Evolutionary conservation across 2,113 vertebrate genomes (phyloP).

Genomic region (Acrocephalus arundinaceus): DNA sequence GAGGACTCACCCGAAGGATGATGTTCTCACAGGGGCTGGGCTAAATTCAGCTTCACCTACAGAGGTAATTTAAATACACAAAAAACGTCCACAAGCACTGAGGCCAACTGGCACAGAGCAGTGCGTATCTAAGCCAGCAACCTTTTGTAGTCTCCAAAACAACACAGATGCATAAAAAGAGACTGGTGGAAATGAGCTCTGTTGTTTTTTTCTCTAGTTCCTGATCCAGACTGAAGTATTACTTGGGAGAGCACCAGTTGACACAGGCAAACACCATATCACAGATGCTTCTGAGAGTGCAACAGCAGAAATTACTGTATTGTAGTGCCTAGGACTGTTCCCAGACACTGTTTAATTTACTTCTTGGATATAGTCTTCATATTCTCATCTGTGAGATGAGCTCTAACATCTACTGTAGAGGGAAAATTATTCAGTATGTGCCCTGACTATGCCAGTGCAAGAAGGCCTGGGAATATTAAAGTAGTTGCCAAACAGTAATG

Average conservation of each 20-base stretch:
- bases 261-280: not conserved
- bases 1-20: not conserved
- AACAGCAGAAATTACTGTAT: not conserved
- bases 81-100: not conserved
- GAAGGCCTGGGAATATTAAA: conserved; percentile 17
- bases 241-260: not conserved
- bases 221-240: not conserved
- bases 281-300: conserved; percentile 4
- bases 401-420: not conserved
- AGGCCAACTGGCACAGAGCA: not conserved
- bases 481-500: conserved; percentile 18
- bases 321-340: conserved; percentile 1
- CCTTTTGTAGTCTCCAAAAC: not conserved
- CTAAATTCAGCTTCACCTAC: not conserved
- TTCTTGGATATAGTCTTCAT: not conserved
- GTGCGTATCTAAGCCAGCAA: not conserved
- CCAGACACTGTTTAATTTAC: conserved; percentile 39
- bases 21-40: not conserved
- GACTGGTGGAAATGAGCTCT: not conserved
- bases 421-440: not conserved
- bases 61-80: not conserved
- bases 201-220: not conserved
- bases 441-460: not conserved
- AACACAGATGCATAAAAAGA: not conserved
- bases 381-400: conserved; percentile 21